Conservation (phyloP, 2,113 vertebrate genomes). For the Taurulus bubalis region DNA sequence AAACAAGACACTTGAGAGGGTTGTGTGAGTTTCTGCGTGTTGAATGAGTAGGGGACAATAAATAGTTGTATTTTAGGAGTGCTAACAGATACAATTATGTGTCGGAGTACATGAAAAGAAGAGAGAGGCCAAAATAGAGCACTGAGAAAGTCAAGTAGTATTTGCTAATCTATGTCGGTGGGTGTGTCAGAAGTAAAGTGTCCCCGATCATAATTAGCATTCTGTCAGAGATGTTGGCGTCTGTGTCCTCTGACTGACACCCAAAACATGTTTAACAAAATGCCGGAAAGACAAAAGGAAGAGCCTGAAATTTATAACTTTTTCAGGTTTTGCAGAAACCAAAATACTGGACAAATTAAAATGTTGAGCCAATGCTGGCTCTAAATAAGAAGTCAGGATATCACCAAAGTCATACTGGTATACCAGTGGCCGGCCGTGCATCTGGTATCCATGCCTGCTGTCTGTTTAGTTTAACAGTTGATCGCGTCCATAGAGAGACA, state of each 20-base stretch:
- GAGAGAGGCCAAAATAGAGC: not conserved
- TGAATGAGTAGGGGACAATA: not conserved
- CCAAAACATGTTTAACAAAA: not conserved
- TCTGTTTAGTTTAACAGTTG: too few relatives aligned
- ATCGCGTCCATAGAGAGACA: too few relatives aligned
- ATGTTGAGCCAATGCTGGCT: too few relatives aligned
- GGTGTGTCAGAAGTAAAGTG: not conserved
- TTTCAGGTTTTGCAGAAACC: not conserved
- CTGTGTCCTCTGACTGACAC: slow-evolving; percentile 31
- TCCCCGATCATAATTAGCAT: not conserved
- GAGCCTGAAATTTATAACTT: too few relatives aligned
- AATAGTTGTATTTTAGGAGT: not conserved
- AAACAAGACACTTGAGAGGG: slow-evolving; percentile 7
- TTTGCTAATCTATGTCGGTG: not conserved
- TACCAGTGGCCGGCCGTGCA: too few relatives aligned
- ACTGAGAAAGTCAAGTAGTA: not conserved
- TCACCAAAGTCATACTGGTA: not conserved
- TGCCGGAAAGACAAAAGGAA: not conserved
- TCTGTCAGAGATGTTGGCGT: not conserved
- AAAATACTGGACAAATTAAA: not conserved
- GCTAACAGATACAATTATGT: not conserved
- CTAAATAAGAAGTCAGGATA: not conserved
- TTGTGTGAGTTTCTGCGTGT: not conserved
- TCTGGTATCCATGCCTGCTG: too few relatives aligned
- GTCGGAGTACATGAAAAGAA: not conserved